phyloP scores from a whole-genome alignment of 1,140 invertebrate species.

The Eumaeus atala region DNA sequence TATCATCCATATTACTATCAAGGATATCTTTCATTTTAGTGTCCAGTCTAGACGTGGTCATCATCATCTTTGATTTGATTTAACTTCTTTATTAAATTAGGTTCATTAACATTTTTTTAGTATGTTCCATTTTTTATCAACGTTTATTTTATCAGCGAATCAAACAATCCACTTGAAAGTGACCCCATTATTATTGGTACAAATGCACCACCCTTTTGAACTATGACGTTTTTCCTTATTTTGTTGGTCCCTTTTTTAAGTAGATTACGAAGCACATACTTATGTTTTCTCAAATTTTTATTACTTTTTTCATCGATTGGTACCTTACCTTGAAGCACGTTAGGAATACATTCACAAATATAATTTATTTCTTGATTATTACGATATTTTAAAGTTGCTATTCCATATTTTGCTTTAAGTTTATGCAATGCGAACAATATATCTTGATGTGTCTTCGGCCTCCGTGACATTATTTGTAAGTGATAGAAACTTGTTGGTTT shows the following conservation, averaged over 20 bases:
- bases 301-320: conserved; percentile 23
- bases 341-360: conserved; percentile 24
- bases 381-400: conserved; percentile 19
- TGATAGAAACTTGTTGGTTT: conserved; percentile 14
- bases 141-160: conserved; percentile 16
- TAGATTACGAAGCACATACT: conserved; percentile 14
- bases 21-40: conserved; percentile 29
- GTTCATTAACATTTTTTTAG: conserved; percentile 29
- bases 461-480: conserved; percentile 20
- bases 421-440: conserved; percentile 21
- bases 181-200: conserved; percentile 28
- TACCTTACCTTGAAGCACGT: conserved; percentile 25
- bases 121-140: conserved; percentile 25
- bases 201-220: conserved; percentile 26
- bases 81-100: conserved; percentile 25
- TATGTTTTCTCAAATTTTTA: conserved; percentile 24
- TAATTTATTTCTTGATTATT: conserved; percentile 24
- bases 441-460: conserved; percentile 21
- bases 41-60: conserved; percentile 16
- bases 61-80: conserved; percentile 18
- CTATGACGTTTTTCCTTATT: conserved; percentile 18
- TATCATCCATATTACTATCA: conserved; percentile 24
- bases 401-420: conserved; percentile 23
- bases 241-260: conserved; percentile 13
- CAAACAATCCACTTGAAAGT: conserved; percentile 25